Evolutionary conservation across 2,888 invertebrate genomes (phyloP), one percentile per base, ranked within the genome.

Genomic region (Hyles lineata): DNA sequence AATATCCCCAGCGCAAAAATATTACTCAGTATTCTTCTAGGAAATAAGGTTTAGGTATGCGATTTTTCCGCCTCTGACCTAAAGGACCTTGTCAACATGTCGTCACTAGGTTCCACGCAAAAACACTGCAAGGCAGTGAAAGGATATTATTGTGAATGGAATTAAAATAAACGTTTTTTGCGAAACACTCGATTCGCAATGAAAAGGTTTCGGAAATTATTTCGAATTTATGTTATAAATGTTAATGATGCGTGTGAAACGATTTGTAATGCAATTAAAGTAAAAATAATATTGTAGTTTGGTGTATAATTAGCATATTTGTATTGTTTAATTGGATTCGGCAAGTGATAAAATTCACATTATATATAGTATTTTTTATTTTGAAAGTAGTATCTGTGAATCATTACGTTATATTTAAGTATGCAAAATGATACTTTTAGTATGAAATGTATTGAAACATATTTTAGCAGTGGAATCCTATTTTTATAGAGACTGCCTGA

Each of bases 131-230:
- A 23, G 43, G 50, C 43, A 23, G 43, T 67, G 50, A 67, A 67
- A 67, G 67, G 67, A 67, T 15, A 67, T n/a, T 19, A n/a, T n/a
- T n/a, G 19, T n/a, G 62, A 35, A 62, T 50, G 50, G 7, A 67
- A 43, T 35, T n/a, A 62, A n/a, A 62, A 63, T 63, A 43, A 63
- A 1, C 21, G 32, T 2, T 6, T 32, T 67, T 67, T 67, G 50
- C 50, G 67, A 67, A 50, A 67, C 23, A 50, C 2, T 6, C 15
- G 6, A 23, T 62, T 32, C 19, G 61, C 23, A 67, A 67, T 5
- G 21, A 62, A 61, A 7, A 35, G 21, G 21, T 43, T 63, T 43
- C 43, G 21, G 35, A n/a, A 55, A n/a, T n/a, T 2, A n/a, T n/a
- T 15, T 43, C 19, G n/a, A 35, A 43, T 43, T 35, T 63, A 15